Evolutionary conservation across 2,888 invertebrate genomes (phyloP).

Genomic region (Habrosyne pyritoides): DNA sequence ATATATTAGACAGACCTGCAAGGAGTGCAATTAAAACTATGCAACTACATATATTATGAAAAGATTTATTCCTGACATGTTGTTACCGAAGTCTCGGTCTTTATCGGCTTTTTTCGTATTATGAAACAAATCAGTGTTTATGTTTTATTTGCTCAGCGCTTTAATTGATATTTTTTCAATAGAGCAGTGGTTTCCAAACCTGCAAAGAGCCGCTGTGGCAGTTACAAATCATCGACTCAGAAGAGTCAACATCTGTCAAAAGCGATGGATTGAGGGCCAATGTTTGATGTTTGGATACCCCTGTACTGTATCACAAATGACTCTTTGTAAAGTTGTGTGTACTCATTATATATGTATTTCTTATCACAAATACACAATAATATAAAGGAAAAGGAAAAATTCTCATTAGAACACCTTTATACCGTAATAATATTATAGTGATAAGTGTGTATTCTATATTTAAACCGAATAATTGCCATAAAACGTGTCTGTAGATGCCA

Average conservation of each 20-base stretch:
- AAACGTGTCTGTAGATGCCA: constrained; percentile 75
- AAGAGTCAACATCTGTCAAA: no score
- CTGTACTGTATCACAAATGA: not conserved
- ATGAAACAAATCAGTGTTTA: not conserved
- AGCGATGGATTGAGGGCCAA: not conserved
- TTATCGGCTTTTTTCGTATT: no score
- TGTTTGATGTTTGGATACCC: not conserved
- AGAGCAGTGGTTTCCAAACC: not conserved
- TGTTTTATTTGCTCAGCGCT: not conserved
- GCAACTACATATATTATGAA: no score
- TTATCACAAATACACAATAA: not conserved
- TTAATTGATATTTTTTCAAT: not conserved
- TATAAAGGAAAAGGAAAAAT: not conserved
- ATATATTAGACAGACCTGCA: no score
- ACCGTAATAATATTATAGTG: constrained; percentile 8
- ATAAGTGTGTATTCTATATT: constrained; percentile 29
- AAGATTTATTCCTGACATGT: no score
- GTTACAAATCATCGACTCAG: no score
- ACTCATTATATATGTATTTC: not conserved
- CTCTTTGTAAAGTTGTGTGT: not conserved
- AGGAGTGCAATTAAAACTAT: no score
- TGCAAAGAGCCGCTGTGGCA: no score
- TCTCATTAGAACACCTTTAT: not conserved
- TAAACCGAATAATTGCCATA: constrained; percentile 69
- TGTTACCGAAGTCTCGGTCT: no score